These are phyloP conservation scores for Carcina quercana DNA, from an alignment of 2,888 invertebrate genomes.

Conservation along the genomic window DNA sequence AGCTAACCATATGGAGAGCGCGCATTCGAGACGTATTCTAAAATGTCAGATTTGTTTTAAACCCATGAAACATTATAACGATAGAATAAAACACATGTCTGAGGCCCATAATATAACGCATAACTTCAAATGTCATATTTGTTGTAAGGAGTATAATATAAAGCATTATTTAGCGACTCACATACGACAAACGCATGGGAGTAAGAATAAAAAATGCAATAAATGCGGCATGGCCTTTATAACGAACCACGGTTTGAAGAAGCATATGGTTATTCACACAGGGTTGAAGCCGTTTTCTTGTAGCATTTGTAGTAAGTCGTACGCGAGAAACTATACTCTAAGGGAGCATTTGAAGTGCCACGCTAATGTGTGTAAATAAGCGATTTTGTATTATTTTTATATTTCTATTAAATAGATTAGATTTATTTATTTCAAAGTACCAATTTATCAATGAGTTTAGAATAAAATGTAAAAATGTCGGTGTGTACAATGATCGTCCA, in stretches of 20 bases:
- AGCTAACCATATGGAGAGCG: constrained; percentile 53
- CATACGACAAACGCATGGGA: constrained; percentile 56
- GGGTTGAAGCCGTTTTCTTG: constrained; percentile 53
- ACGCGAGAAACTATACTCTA: constrained; percentile 37
- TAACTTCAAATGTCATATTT: constrained; percentile 50
- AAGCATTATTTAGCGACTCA: constrained; percentile 61
- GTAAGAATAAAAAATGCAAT: constrained; percentile 57
- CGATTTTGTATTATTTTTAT: too few relatives aligned
- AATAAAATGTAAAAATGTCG: too few relatives aligned
- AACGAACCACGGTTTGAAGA: constrained; percentile 58
- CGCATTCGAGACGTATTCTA: constrained; percentile 46
- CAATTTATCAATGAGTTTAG: too few relatives aligned
- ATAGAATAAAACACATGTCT: constrained; percentile 60
- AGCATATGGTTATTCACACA: constrained; percentile 59
- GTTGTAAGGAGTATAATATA: constrained; percentile 47
- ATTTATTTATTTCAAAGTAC: too few relatives aligned
- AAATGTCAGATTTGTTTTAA: constrained; percentile 55
- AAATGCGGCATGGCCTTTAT: constrained; percentile 67
- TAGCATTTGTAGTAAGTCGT: constrained; percentile 43
- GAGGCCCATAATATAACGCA: constrained; percentile 53
- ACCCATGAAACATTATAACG: constrained; percentile 62
- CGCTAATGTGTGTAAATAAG: too few relatives aligned
- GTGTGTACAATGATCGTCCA: too few relatives aligned
- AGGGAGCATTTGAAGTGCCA: constrained; percentile 41
- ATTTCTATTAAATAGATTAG: too few relatives aligned